phyloP scores from a whole-genome alignment of 2,113 vertebrate species.

The Sarotherodon lohbergeri region DNA sequence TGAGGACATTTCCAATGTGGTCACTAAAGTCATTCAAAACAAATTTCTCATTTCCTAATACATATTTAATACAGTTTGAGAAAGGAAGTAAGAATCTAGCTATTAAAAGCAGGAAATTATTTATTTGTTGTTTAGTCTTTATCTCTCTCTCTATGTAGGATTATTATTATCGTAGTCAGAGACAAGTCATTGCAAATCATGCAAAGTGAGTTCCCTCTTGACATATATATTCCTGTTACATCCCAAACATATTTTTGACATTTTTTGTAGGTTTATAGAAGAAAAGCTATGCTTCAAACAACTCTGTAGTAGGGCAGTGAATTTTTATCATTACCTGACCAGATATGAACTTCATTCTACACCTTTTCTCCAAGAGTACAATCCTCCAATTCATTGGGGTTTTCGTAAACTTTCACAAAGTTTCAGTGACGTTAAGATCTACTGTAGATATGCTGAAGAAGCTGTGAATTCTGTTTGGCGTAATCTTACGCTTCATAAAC shows the following conservation, averaged over 20 bases:
- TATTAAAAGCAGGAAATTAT: not conserved
- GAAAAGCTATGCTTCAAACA: not conserved
- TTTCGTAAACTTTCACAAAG: not conserved
- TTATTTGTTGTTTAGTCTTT: not conserved
- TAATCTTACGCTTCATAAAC: not conserved
- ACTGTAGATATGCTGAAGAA: not conserved
- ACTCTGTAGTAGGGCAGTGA: not conserved
- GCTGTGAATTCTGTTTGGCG: not conserved
- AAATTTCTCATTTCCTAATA: not conserved
- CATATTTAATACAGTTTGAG: not conserved
- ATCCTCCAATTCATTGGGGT: not conserved
- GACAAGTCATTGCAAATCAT: not conserved
- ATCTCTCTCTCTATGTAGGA: not conserved
- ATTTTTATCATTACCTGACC: not conserved
- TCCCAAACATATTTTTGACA: not conserved
- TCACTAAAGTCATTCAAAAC: not conserved
- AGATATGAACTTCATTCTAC: not conserved
- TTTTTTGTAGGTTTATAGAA: not conserved
- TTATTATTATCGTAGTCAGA: not conserved
- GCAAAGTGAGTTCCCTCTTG: rapidly evolving
- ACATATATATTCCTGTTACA: not conserved
- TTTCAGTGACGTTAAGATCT: not conserved
- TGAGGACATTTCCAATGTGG: not conserved
- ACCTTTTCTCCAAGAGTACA: not conserved
- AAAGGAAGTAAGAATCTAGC: not conserved